A percentile compares a stretch with the other conserved stretches of the same genome.
Conservation (phyloP, 1,140 invertebrate genomes). For the Heliconius nattereri region DNA sequence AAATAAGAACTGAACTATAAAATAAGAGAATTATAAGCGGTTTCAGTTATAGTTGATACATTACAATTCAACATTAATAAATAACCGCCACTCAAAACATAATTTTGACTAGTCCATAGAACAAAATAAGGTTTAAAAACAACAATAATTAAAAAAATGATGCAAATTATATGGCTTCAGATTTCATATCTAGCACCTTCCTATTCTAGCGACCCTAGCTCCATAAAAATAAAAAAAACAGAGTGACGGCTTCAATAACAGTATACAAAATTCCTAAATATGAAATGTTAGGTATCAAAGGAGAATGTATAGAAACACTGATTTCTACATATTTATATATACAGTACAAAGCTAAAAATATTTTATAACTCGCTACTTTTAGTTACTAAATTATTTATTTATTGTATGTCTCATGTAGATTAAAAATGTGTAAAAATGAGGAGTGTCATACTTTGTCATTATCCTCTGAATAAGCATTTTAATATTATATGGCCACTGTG, state of each 20-base stretch:
- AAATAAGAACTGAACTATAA: constrained; percentile 75
- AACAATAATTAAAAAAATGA: constrained; percentile 36
- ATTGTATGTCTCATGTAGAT: constrained; percentile 45
- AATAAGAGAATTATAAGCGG: constrained; percentile 74
- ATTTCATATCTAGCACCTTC: constrained; percentile 65
- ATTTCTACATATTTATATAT: constrained; percentile 76
- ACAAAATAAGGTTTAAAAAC: constrained; percentile 38
- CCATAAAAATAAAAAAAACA: constrained; percentile 21
- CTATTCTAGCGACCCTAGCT: constrained; percentile 49
- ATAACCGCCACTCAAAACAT: constrained; percentile 63
- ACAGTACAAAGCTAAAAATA: constrained; percentile 75
- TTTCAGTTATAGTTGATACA: constrained; percentile 59
- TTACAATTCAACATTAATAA: constrained; percentile 47
- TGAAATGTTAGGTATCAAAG: constrained; percentile 72
- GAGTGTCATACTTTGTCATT: constrained; percentile 12
- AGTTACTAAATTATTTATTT: constrained; percentile 61
- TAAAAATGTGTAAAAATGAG: constrained; percentile 34
- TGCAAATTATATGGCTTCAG: constrained; percentile 44
- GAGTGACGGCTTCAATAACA: constrained; percentile 52
- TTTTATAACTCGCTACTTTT: constrained; percentile 62
- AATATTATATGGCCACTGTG: constrained; percentile 37
- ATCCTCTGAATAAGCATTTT: constrained; percentile 12
- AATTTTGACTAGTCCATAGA: constrained; percentile 77
- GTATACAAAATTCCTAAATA: constrained; percentile 76
- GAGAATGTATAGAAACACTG: constrained; percentile 74